Percentiles rank a stretch among this genome's conserved stretches.
phyloP scores from a whole-genome alignment of 2,113 vertebrate species.

The Scomber japonicus region DNA sequence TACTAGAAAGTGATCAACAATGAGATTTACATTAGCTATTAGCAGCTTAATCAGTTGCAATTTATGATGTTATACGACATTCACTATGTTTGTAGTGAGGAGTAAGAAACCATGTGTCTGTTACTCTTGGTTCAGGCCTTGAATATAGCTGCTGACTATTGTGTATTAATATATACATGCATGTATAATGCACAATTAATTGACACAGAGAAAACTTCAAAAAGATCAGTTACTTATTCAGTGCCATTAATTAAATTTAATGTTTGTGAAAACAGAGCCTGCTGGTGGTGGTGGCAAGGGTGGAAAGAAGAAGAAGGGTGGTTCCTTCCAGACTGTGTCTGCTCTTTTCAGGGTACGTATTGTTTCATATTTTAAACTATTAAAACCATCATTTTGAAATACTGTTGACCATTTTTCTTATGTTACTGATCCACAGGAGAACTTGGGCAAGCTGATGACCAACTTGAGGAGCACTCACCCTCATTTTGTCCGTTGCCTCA shows the following conservation, averaged over 20 bases:
- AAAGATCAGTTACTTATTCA: background rate
- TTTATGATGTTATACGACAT: too few relatives aligned
- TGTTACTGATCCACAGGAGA: conserved; percentile 46
- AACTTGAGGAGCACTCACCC: conserved; percentile 76
- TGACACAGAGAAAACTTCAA: too few relatives aligned
- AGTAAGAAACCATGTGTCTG: too few relatives aligned
- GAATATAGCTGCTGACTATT: too few relatives aligned
- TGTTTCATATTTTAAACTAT: background rate
- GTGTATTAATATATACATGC: too few relatives aligned
- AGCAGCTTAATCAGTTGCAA: too few relatives aligned
- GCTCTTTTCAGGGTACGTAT: conserved; percentile 73
- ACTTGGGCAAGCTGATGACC: conserved; percentile 73
- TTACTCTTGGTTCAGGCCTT: too few relatives aligned
- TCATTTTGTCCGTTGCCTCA: conserved; percentile 74
- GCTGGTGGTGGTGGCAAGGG: conserved; percentile 69
- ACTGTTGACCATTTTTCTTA: background rate
- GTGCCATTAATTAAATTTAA: background rate
- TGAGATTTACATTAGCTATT: too few relatives aligned
- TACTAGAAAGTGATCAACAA: too few relatives aligned
- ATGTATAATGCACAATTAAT: too few relatives aligned
- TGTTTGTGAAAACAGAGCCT: conserved; percentile 33
- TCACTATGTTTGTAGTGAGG: too few relatives aligned
- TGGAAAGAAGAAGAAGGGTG: conserved; percentile 77
- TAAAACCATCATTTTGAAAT: background rate
- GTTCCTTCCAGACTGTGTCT: conserved; percentile 77